These are phyloP conservation scores for Hypsibius dujardini DNA, from an alignment of 1,140 invertebrate species.

Conservation along the genomic window DNA sequence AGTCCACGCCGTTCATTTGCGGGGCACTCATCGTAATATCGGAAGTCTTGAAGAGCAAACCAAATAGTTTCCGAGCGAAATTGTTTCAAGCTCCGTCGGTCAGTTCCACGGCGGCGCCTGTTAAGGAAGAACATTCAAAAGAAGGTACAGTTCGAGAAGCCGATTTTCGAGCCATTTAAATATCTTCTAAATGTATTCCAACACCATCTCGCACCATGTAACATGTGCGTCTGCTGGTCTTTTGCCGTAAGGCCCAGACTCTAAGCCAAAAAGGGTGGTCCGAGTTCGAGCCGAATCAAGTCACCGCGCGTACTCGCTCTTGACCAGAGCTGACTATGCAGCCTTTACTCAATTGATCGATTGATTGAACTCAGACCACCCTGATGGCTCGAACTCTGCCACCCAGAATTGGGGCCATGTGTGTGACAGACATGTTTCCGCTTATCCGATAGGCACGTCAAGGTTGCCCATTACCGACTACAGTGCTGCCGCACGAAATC, in stretches of 20 bases:
- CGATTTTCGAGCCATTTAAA: neutral
- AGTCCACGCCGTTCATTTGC: conserved; percentile 46
- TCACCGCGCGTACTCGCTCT: too few species aligned
- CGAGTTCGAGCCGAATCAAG: too few species aligned
- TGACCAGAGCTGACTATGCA: too few species aligned
- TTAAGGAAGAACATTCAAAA: conserved; percentile 33
- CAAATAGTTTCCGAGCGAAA: conserved; percentile 28
- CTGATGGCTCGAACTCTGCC: too few species aligned
- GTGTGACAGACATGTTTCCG: neutral
- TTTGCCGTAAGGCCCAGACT: too few species aligned
- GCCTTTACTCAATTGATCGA: too few species aligned
- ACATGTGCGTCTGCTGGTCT: too few species aligned
- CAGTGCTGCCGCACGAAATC: conserved; percentile 58
- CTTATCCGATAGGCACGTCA: neutral
- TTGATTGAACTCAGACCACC: too few species aligned
- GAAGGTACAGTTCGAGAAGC: conserved; percentile 29
- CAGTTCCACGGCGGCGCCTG: conserved; percentile 29
- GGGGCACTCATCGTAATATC: conserved; percentile 61
- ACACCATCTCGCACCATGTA: too few species aligned
- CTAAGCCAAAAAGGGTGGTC: too few species aligned
- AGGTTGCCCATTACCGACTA: conserved; percentile 35
- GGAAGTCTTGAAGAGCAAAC: conserved; percentile 40
- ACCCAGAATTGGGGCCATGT: too few species aligned
- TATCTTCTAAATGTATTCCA: neutral
- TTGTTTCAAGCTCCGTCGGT: conserved; percentile 25